A percentile compares a stretch with the other conserved stretches of the same genome.
Conservation (phyloP, 2,113 vertebrate species). For the Oriolus oriolus region DNA sequence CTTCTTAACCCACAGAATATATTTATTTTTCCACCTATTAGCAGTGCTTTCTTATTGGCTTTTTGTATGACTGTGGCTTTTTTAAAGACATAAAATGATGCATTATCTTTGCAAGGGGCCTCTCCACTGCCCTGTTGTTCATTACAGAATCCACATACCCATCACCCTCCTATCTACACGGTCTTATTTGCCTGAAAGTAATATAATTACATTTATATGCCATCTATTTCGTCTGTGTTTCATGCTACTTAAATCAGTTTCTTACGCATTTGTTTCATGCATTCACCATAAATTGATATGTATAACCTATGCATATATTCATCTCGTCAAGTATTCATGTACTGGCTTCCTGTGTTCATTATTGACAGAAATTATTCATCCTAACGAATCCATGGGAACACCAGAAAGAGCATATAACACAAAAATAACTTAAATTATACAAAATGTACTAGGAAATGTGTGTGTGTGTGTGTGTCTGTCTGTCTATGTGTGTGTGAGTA, state of each 20-base stretch:
- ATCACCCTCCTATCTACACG: neutral
- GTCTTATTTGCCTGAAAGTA: slow-evolving; percentile 25
- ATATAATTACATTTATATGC: slow-evolving; percentile 43
- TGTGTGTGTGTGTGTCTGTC: neutral
- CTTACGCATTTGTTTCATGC: slow-evolving; percentile 58
- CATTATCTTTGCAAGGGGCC: neutral
- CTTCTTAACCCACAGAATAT: neutral
- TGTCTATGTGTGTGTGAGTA: neutral
- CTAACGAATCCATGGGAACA: slow-evolving; percentile 56
- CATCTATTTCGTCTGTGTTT: slow-evolving; percentile 47
- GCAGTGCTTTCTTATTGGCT: neutral
- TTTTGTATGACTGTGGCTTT: neutral
- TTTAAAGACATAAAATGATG: neutral
- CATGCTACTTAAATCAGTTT: slow-evolving; percentile 42
- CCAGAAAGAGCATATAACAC: slow-evolving; percentile 37
- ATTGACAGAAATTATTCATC: slow-evolving; percentile 67
- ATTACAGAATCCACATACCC: slow-evolving; percentile 5
- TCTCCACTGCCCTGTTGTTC: neutral
- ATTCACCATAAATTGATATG: slow-evolving; percentile 56
- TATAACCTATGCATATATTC: slow-evolving; percentile 68
- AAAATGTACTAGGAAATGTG: slow-evolving; percentile 1
- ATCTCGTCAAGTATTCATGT: slow-evolving; percentile 68
- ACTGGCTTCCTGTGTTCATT: slow-evolving; percentile 59
- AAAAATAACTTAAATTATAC: slow-evolving; percentile 60
- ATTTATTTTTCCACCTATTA: slow-evolving; percentile 1